Evolutionary conservation across 1,140 invertebrate species (phyloP), one percentile per base, ranked within the genome.

Genomic region (Solenopsis invicta): DNA sequence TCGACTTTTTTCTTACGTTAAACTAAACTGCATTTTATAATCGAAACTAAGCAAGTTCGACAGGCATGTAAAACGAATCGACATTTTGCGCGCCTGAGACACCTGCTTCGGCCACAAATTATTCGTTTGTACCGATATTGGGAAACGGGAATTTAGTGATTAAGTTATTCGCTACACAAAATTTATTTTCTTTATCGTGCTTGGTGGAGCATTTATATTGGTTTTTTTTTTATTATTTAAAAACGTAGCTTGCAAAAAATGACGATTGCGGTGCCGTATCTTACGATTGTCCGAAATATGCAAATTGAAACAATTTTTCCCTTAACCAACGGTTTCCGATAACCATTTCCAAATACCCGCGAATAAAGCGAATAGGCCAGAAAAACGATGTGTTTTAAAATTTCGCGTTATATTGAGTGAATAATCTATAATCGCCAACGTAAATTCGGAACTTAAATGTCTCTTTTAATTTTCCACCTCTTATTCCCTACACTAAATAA

Each of bases 41-140:
- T 75, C 24, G 54, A n/a, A 21, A n/a, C 45, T 18, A 45, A 9
- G 54, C 24, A 74, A 72, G 67, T 82, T 13, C 24, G 54, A 34
- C 66, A 59, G 41, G 18, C 29, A 59, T 54, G 41, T 48, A 61
- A 84, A 84, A 62, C 24, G 13, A 84, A 84, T 74, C 41, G 80
- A 84, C 69, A 50, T 61, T 74, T 48, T 48, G 69, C 41, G 69
- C 80, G 71, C 80, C 24, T 48, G 48, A 84, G 80, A 75, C 80
- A 84, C 69, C 80, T 84, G 80, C 80, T 84, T 84, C 80, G 69
- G 29, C 80, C 24, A 84, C 80, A 84, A 84, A 84, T 84, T 84
- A 41, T 75, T 84, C 41, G 41, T 75, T 50, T 48, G 52, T 37
- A 61, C n/a, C 69, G 71, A 62, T 84, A 84, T 84, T 62, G 54